phyloP scores from a whole-genome alignment of 2,797 vertebrate genomes.

The Fistularia commersonii region DNA sequence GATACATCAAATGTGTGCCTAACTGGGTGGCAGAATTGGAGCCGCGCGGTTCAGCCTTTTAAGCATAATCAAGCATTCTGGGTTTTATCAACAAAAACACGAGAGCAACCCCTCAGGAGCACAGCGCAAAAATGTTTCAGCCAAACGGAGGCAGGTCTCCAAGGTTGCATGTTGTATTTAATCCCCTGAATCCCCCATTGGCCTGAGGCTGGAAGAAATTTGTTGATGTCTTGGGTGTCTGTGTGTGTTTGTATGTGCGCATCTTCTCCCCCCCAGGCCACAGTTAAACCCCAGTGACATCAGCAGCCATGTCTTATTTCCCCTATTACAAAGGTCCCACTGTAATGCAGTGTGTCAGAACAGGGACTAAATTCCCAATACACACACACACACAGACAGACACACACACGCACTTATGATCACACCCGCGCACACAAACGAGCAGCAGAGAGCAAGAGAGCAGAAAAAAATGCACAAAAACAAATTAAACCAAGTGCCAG shows the following conservation, averaged over 20 bases:
- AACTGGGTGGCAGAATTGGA: constrained; percentile 37
- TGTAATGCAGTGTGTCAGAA: constrained; percentile 64
- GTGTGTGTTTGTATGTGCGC: constrained; percentile 11
- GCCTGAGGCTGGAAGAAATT: constrained; percentile 53
- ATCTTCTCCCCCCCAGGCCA: constrained; percentile 42
- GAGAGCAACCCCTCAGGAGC: constrained; percentile 26
- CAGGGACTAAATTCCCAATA: constrained; percentile 34
- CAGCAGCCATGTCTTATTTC: constrained; percentile 69
- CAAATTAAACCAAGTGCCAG: constrained; percentile 72
- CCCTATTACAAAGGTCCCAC: constrained; percentile 64
- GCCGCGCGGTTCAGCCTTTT: constrained; percentile 26
- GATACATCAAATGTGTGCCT: constrained; percentile 28
- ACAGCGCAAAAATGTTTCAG: constrained; percentile 34
- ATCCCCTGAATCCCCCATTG: constrained; percentile 54
- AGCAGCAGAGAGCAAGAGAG: constrained; percentile 37
- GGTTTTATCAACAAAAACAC: constrained; percentile 41
- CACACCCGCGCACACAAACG: constrained; percentile 14
- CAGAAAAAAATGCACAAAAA: constrained; percentile 56
- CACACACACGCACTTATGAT: constrained; percentile 11
- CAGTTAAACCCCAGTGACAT: constrained; percentile 68
- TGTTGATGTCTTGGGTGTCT: constrained; percentile 56
- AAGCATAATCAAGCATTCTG: constrained; percentile 41
- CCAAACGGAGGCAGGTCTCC: constrained; percentile 54
- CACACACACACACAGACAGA: constrained; percentile 22
- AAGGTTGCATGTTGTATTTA: constrained; percentile 64